Base-by-base conservation (phyloP, 2,797 vertebrate genomes). In the Falco naumanni region DNA sequence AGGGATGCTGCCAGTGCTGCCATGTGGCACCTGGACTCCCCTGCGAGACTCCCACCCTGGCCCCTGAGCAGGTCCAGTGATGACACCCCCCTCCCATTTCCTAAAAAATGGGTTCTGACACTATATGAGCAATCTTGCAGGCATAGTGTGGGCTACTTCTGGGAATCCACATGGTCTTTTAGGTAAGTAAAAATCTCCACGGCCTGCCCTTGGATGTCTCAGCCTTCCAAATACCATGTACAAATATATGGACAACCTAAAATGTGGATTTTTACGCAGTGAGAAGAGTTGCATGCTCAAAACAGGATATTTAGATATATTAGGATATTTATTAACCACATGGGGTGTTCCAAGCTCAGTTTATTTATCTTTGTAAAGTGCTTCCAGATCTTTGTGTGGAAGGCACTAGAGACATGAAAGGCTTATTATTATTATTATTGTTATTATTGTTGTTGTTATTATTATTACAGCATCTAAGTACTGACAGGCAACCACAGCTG, bases 331-430 rank as follows among this genome's bases (percentile, higher is more conserved):
- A 94, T 92, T 96, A 96, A 93, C 94, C 85, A 91, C 87, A 63
- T 1, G 2, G 93, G 81, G 81, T 96, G 87, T 97, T 95, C 84
- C 90, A 93, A 94, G 88, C 70, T 96, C 86, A 76, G 69, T 97
- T 96, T 96, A 94, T 97, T 96, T 97, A 96, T 94, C 90, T 93
- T 95, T 56, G 54, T 92, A 93, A 93, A 96, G 74, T 96, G 91
- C 78, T 97, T 96, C 87, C 97, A 96, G 95, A 97, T 95, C 90
- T 93, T 97, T 97, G 87, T 8, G 0, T 94, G 84, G 92, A 97
- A 95, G 76, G 92, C 96, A 96, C 95, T 95, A 95, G 90, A 96
- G 93, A 94, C 96, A 97, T 97, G 87, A 96, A 97, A 97, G 92
- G 56, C 71, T 1, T 95, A 93, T 96, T 95, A 95, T 85, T 95